These are phyloP conservation scores for Cataglyphis altisquamis DNA, from an alignment of 2,888 invertebrate species.

Conservation along the genomic window DNA sequence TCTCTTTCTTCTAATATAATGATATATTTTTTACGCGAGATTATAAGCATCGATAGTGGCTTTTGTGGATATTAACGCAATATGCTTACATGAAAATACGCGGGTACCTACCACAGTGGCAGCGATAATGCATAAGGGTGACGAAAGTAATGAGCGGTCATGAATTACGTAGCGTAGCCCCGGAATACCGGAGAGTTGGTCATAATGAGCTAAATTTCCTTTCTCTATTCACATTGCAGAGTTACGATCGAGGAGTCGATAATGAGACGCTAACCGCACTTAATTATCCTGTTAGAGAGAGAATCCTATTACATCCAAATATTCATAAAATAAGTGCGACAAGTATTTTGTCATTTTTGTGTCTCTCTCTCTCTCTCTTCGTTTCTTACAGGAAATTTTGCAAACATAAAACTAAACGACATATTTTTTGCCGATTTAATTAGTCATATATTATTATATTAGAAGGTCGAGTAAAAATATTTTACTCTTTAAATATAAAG, in stretches of 20 bases:
- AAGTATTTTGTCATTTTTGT: constrained; percentile 24
- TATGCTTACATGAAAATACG: constrained; percentile 35
- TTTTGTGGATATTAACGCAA: neutral
- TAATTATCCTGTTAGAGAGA: constrained; percentile 35
- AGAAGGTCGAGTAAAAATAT: neutral
- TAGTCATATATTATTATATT: neutral
- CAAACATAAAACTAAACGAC: neutral
- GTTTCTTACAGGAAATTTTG: constrained; percentile 1
- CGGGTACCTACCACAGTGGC: neutral
- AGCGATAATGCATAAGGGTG: constrained; percentile 39
- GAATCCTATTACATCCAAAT: constrained; percentile 7
- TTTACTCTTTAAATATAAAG: neutral
- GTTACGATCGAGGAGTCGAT: constrained; percentile 37
- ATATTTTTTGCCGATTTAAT: constrained; percentile 6
- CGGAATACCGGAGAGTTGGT: constrained; percentile 24
- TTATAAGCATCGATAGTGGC: neutral
- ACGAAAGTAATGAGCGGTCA: constrained; percentile 36
- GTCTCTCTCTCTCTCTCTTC: neutral
- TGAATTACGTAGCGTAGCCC: constrained; percentile 26
- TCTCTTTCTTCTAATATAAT: neutral
- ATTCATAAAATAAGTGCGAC: constrained; percentile 6
- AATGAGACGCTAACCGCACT: constrained; percentile 42
- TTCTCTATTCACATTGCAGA: constrained; percentile 18
- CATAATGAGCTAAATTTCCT: constrained; percentile 50
- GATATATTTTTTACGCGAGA: neutral